Percentiles rank a stretch among this genome's conserved stretches.
Conservation (phyloP, 2,113 vertebrate species). For the Atrichornis clamosus region DNA sequence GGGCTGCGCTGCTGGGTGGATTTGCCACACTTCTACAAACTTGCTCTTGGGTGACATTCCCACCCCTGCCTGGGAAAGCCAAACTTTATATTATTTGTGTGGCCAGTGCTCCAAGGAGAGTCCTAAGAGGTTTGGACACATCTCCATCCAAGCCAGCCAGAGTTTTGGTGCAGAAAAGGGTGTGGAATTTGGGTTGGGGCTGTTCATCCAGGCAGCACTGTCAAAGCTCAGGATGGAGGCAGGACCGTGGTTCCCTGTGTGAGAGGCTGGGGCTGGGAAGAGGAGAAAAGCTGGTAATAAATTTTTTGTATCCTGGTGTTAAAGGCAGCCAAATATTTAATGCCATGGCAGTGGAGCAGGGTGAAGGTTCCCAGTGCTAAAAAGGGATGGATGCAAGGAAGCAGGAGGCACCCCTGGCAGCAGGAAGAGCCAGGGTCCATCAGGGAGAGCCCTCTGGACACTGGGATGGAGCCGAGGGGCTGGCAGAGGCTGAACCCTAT, state of each 20-base stretch:
- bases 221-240: not conserved
- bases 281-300: not conserved
- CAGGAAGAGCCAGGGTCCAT: not conserved
- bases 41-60: not conserved
- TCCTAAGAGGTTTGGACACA: not conserved
- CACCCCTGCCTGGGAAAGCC: not conserved
- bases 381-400: not conserved
- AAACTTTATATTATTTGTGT: rapidly evolving
- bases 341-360: not conserved
- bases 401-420: not conserved
- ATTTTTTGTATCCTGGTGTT: not conserved
- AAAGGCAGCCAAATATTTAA: not conserved
- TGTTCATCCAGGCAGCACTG: not conserved
- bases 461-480: not conserved
- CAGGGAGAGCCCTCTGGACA: not conserved
- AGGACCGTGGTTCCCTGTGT: rapidly evolving
- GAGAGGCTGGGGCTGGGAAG: not conserved
- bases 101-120: not conserved
- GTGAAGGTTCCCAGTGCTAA: not conserved
- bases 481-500: rapidly evolving
- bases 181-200: not conserved
- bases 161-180: not conserved
- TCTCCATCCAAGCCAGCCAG: not conserved
- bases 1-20: not conserved
- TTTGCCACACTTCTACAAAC: not conserved